Evolutionary conservation across 1,140 invertebrate genomes (phyloP), one percentile per base, ranked within the genome.

Genomic region (Drosophila lowei): DNA sequence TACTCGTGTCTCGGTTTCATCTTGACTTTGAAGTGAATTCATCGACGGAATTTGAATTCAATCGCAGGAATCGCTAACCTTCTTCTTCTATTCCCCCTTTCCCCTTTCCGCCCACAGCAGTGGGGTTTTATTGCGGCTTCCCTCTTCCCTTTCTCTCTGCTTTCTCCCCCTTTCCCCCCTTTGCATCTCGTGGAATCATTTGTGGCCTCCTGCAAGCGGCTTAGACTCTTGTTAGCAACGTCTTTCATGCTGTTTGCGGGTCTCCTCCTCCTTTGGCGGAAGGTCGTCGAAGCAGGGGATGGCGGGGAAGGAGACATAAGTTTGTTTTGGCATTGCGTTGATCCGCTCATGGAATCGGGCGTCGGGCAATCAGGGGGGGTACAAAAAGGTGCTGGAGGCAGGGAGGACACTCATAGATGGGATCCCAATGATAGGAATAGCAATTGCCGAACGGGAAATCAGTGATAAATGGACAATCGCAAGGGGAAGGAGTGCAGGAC

Each of bases 41-140:
- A 38, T 38, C 34, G 65, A 61, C 47, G 72, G 77, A 85, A 84
- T 84, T 79, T 84, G 76, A 84, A 84, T 84, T 84, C 80, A 84
- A 84, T 85, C 65, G 67, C 80, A 73, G 34, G 34, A 38, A 73
- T 72, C 61, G 80, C 59, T 70, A 77, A 85, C 66, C 52, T 16
- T 6, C 41, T 30, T 11, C 8, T 5, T n/a, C 28, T 11, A 34
- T 4, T n/a, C 60, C 30, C 8, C 15, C 7, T 34, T 49, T 47
- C 47, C 16, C 16, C 30, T 13, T 15, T n/a, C 15, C 48, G 48
- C 18, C 43, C 43, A 68, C 81, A 74, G 66, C 52, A 5, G 34
- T 46, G 63, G 49, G 63, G 66, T 85, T 84, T 83, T 73, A 65
- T 84, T 77, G 80, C 60, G 71, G 61, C 52, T 84, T 85, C 59